phyloP scores from a whole-genome alignment of 2,888 invertebrate species.

The Pollenia labialis region DNA sequence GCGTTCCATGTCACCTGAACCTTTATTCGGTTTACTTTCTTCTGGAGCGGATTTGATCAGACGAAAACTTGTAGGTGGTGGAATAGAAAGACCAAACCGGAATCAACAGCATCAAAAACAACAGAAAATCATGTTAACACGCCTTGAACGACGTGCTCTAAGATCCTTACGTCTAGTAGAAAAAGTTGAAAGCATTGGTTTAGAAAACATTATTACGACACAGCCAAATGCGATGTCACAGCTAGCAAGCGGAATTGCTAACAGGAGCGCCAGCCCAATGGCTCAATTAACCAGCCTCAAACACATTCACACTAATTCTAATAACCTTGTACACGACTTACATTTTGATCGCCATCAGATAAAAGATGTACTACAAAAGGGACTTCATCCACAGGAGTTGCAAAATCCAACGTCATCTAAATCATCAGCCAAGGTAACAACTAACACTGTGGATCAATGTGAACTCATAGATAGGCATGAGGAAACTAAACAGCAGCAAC shows the following conservation, averaged over 20 bases:
- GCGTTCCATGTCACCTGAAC: slow-evolving; percentile 83
- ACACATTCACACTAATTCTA: slow-evolving; percentile 84
- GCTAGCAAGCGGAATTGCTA: slow-evolving; percentile 85
- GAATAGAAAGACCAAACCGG: slow-evolving; percentile 81
- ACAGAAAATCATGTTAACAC: slow-evolving; percentile 82
- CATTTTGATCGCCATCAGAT: slow-evolving; percentile 84
- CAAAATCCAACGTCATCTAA: slow-evolving; percentile 28
- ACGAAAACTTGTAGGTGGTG: slow-evolving; percentile 87
- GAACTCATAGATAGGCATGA: slow-evolving; percentile 18
- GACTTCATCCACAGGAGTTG: slow-evolving; percentile 73
- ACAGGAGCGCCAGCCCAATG: slow-evolving; percentile 90
- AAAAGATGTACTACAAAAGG: slow-evolving; percentile 81
- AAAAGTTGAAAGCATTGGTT: slow-evolving; percentile 88
- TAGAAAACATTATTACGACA: slow-evolving; percentile 88
- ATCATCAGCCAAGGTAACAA: background rate
- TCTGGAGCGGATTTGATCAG: slow-evolving; percentile 88
- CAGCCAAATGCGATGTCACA: slow-evolving; percentile 87
- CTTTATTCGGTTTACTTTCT: slow-evolving; percentile 86
- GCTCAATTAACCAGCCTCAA: slow-evolving; percentile 91
- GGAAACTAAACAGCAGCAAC: slow-evolving; percentile 33
- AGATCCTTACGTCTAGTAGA: slow-evolving; percentile 87
- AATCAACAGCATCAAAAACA: slow-evolving; percentile 78
- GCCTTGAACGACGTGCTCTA: slow-evolving; percentile 84
- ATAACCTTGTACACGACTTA: slow-evolving; percentile 82
- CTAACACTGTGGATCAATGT: background rate